Evolutionary conservation across 2,797 vertebrate genomes (phyloP).

Genomic region (Sitta carolinensis): DNA sequence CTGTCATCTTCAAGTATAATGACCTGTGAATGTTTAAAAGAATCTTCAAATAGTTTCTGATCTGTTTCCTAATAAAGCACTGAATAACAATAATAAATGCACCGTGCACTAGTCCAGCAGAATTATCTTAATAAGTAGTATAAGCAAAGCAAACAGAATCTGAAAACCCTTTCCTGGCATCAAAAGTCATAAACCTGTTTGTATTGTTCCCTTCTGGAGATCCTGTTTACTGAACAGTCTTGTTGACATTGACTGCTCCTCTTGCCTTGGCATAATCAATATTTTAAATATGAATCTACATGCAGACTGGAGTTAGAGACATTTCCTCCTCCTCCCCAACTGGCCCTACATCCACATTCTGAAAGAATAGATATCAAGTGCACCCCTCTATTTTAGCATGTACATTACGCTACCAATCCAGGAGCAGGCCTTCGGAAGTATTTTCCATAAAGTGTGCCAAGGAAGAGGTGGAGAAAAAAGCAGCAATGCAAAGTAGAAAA

Average conservation of each 20-base stretch:
- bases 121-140: slow-evolving; percentile 70
- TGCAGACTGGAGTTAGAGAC: slow-evolving; percentile 24
- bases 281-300: slow-evolving; percentile 69
- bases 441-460: neutral
- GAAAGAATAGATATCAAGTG: neutral
- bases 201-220: slow-evolving; percentile 62
- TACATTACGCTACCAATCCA: neutral
- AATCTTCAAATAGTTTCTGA: slow-evolving; percentile 51
- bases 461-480: neutral
- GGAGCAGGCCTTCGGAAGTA: neutral
- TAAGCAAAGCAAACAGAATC: slow-evolving; percentile 67
- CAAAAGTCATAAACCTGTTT: slow-evolving; percentile 69
- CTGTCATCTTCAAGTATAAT: slow-evolving; percentile 57
- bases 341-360: neutral
- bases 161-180: slow-evolving; percentile 26
- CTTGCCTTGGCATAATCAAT: slow-evolving; percentile 64
- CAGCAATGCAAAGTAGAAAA: neutral
- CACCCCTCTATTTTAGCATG: neutral
- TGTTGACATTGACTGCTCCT: slow-evolving; percentile 62
- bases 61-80: slow-evolving; percentile 45
- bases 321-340: neutral
- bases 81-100: slow-evolving; percentile 54
- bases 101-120: slow-evolving; percentile 20
- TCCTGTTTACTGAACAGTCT: slow-evolving; percentile 57
- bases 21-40: slow-evolving; percentile 39